Conservation (phyloP, 2,888 invertebrate genomes). For the Allophyes oxyacanthae region DNA sequence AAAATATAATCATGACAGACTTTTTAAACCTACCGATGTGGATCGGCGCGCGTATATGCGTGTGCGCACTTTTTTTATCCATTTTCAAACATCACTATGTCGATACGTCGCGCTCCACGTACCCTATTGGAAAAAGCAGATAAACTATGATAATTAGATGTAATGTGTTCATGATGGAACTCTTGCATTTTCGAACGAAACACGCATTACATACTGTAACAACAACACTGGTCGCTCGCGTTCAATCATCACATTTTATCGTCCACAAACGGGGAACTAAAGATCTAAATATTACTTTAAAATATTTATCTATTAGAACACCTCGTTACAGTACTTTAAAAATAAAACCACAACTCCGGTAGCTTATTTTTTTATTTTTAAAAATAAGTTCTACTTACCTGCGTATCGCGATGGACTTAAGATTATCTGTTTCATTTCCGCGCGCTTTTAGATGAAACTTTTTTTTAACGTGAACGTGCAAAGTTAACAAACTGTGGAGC, state of each 20-base stretch:
- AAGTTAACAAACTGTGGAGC: conserved; percentile 49
- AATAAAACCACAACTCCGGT: conserved; percentile 59
- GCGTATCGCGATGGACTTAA: conserved; percentile 15
- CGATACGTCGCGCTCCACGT: conserved; percentile 84
- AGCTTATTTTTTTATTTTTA: conserved; percentile 79
- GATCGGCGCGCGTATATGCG: conserved; percentile 76
- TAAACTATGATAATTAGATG: conserved; percentile 86
- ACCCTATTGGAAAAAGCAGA: conserved; percentile 86
- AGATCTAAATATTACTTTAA: conserved; percentile 75
- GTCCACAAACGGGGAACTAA: conserved; percentile 69
- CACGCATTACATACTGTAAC: conserved; percentile 74
- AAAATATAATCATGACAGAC: conserved; percentile 68
- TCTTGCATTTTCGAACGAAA: conserved; percentile 64
- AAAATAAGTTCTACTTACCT: conserved; percentile 79
- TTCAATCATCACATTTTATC: conserved; percentile 53
- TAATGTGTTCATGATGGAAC: conserved; percentile 76
- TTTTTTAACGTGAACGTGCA: conserved; percentile 60
- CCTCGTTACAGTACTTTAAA: conserved; percentile 56
- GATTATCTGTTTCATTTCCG: conserved; percentile 46
- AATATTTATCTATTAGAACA: conserved; percentile 80
- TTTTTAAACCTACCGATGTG: conserved; percentile 83
- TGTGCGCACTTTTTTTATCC: conserved; percentile 76
- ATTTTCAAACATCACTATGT: conserved; percentile 79
- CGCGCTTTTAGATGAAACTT: conserved; percentile 55
- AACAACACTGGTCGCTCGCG: conserved; percentile 66